A percentile compares a stretch with the other conserved stretches of the same genome.
Evolutionary conservation across 1,140 invertebrate genomes (phyloP).

Genomic region (Metopolophium dirhodum): DNA sequence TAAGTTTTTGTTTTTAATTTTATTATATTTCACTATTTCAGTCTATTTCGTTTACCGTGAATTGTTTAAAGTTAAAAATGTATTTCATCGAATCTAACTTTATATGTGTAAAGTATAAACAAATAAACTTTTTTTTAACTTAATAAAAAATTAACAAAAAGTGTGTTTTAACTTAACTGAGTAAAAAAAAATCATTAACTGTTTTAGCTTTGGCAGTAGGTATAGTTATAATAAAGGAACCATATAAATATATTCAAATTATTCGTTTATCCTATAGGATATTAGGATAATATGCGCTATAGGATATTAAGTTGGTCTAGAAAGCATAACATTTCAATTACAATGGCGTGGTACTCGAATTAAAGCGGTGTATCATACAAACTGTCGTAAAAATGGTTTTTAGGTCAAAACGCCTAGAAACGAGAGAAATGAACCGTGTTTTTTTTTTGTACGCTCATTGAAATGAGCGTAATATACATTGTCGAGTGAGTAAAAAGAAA

Average conservation of each 20-base stretch:
- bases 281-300: background rate
- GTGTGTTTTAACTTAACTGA: no score
- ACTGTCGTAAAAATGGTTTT: constrained; percentile 35
- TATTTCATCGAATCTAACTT: no score
- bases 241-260: background rate
- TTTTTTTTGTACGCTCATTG: background rate
- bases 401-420: constrained; percentile 47
- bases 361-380: constrained; percentile 34
- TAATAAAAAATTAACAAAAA: no score
- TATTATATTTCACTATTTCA: no score
- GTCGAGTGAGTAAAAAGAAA: constrained; percentile 21
- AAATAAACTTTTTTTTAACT: no score
- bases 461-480: background rate
- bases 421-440: constrained; percentile 51
- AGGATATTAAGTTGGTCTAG: constrained; percentile 30
- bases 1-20: no score
- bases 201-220: no score
- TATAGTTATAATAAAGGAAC: background rate
- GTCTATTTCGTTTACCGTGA: no score
- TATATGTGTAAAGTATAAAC: no score
- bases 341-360: constrained; percentile 18
- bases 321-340: constrained; percentile 50
- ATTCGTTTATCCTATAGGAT: background rate
- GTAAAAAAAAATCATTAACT: no score
- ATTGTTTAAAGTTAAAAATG: no score